Conservation (phyloP, 2,113 vertebrate species). For the Thamnaconus septentrionalis region DNA sequence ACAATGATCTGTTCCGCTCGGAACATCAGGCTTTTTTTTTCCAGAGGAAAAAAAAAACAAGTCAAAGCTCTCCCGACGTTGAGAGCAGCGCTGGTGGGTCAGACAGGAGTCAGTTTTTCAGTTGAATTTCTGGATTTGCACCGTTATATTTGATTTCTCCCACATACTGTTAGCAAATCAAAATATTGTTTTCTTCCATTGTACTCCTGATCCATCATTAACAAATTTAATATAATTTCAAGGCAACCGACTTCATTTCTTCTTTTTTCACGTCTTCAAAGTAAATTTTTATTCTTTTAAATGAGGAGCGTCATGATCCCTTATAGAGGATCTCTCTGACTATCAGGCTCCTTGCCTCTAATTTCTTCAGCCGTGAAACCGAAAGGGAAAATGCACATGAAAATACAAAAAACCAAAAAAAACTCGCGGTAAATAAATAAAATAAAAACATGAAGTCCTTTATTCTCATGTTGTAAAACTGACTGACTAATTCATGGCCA, state of each 20-base stretch:
- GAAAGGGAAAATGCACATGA: neutral
- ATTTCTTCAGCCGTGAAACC: neutral
- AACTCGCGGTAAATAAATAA: neutral
- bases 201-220: slow-evolving; percentile 18
- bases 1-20: slow-evolving; percentile 30
- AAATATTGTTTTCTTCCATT: neutral
- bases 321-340: no score
- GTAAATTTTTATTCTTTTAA: no score
- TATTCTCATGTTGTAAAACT: neutral
- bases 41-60: neutral
- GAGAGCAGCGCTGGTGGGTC: neutral
- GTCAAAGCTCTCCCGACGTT: slow-evolving; percentile 24
- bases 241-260: no score
- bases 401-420: neutral
- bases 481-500: no score
- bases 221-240: neutral
- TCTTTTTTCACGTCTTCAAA: no score
- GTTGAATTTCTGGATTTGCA: slow-evolving; percentile 22
- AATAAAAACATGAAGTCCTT: slow-evolving; percentile 10
- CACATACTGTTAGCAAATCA: slow-evolving; percentile 33
- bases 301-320: no score
- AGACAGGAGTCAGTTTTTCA: slow-evolving; percentile 6
- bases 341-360: no score
- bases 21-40: slow-evolving; percentile 41
- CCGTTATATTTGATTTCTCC: slow-evolving; percentile 34